Percentiles rank a stretch among this genome's conserved stretches.
These are phyloP conservation scores for Tapirus indicus DNA, from an alignment of 2,797 vertebrate species.

Conservation along the genomic window DNA sequence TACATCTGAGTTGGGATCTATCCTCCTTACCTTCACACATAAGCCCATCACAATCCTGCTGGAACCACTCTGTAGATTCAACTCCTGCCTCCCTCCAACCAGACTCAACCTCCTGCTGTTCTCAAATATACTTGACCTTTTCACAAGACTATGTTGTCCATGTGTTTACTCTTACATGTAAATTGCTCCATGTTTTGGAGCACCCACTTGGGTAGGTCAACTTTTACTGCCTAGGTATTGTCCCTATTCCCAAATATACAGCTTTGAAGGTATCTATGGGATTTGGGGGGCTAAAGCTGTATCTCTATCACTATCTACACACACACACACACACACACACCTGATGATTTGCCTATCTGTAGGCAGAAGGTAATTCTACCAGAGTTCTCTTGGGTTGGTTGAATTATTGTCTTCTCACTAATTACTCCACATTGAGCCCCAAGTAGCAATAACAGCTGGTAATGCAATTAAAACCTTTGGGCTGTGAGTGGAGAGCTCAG, in stretches of 20 bases:
- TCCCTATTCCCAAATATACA: background rate
- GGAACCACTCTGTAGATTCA: background rate
- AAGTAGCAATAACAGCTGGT: slow-evolving; percentile 71
- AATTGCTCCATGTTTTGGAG: background rate
- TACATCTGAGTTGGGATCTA: background rate
- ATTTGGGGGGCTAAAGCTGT: background rate
- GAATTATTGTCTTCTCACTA: slow-evolving; percentile 67
- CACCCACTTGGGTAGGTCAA: background rate
- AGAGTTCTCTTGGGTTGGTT: slow-evolving; percentile 58
- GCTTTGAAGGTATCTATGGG: background rate
- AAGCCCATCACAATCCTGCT: background rate
- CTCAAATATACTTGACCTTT: background rate
- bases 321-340: background rate
- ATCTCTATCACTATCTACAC: background rate
- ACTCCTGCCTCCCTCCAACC: background rate
- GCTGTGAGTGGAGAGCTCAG: slow-evolving; percentile 66
- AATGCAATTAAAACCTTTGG: slow-evolving; percentile 75
- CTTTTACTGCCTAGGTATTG: background rate
- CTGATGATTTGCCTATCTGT: slow-evolving; percentile 17
- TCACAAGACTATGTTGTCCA: background rate
- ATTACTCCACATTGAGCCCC: slow-evolving; percentile 61
- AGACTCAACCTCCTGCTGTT: background rate
- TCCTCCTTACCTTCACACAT: background rate
- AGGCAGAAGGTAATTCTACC: slow-evolving; percentile 39
- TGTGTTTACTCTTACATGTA: background rate